A percentile compares a stretch with the other conserved stretches of the same genome.
phyloP scores from a whole-genome alignment of 2,113 vertebrate genomes.

The Prietella phreatophila region DNA sequence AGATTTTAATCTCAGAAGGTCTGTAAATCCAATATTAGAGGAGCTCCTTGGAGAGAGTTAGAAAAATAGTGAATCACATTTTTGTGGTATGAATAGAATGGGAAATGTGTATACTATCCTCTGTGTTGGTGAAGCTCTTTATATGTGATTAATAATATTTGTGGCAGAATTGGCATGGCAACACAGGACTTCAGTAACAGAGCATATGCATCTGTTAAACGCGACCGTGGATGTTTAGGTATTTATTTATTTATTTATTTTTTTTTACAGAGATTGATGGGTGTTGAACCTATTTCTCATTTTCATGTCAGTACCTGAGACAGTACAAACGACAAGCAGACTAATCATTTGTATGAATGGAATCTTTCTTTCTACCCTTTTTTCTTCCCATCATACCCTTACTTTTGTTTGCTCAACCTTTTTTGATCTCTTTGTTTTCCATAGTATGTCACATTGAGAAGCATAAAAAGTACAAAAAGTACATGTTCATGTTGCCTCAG shows the following conservation, averaged over 20 bases:
- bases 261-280: constrained; percentile 2
- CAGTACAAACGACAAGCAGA: constrained; percentile 55
- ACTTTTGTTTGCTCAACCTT: constrained; percentile 26
- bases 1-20: constrained; percentile 71
- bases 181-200: neutral
- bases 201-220: constrained; percentile 30
- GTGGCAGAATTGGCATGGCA: constrained; percentile 32
- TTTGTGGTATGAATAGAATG: constrained; percentile 34
- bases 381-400: neutral
- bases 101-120: constrained; percentile 6
- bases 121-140: neutral
- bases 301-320: constrained; percentile 57
- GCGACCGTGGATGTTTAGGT: constrained; percentile 10
- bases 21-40: constrained; percentile 67
- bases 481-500: neutral
- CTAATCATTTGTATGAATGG: constrained; percentile 61
- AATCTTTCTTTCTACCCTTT: constrained; percentile 23
- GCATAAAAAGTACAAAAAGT: neutral
- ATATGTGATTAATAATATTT: constrained; percentile 36
- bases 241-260: neutral
- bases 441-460: constrained; percentile 16
- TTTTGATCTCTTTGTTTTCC: constrained; percentile 15
- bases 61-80: constrained; percentile 40
- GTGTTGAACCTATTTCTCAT: constrained; percentile 59
- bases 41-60: constrained; percentile 49